Evolutionary conservation across 2,797 vertebrate species (phyloP).

Genomic region (Eulemur albifrons): DNA sequence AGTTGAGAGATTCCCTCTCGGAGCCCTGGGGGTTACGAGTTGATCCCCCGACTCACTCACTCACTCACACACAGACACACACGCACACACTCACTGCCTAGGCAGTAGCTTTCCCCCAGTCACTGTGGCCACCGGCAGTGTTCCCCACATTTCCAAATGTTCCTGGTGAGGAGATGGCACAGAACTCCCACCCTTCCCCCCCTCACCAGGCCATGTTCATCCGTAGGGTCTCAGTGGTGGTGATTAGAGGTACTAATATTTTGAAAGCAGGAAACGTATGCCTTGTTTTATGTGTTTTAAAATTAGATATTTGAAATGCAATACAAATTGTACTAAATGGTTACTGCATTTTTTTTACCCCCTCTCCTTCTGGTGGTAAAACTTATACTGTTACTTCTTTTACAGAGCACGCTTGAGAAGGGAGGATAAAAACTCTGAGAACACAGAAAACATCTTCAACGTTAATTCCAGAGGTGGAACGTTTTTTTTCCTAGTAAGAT

Average conservation of each 20-base stretch:
- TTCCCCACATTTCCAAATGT: neutral
- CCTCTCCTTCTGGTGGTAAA: neutral
- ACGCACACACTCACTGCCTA: fast-evolving
- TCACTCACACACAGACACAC: no score
- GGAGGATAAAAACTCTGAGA: conserved; percentile 83
- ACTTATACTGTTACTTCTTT: conserved; percentile 7
- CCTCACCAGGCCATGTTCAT: fast-evolving
- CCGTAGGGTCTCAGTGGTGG: neutral
- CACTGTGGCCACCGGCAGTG: neutral
- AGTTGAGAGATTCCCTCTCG: neutral
- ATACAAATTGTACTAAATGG: neutral
- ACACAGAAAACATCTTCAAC: conserved; percentile 79
- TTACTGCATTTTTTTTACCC: neutral
- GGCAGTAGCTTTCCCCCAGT: neutral
- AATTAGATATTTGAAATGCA: neutral
- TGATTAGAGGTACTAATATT: neutral
- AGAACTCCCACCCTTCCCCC: fast-evolving
- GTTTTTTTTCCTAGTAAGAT: conserved; percentile 71
- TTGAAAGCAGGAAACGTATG: neutral
- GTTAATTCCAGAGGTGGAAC: conserved; percentile 84
- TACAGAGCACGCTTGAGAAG: conserved; percentile 84
- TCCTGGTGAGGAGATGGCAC: neutral
- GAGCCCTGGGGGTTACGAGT: neutral
- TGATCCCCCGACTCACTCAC: neutral
- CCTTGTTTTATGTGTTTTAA: neutral